Percentiles rank a stretch among this genome's conserved stretches.
These are phyloP conservation scores for Drosophila flavopinicola DNA, from an alignment of 2,888 invertebrate genomes.

Conservation along the genomic window DNA sequence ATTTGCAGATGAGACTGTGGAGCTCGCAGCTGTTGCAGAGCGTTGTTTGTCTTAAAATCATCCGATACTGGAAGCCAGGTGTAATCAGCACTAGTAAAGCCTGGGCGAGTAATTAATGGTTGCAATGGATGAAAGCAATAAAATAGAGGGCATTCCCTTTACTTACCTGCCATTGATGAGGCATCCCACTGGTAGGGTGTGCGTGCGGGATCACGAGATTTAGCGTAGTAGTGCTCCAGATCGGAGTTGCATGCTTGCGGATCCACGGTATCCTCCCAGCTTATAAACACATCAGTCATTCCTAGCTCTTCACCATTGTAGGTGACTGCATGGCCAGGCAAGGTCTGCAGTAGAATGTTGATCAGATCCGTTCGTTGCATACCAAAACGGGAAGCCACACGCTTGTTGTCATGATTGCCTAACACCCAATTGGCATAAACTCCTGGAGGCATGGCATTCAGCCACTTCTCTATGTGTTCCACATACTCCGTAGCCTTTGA, in stretches of 20 bases:
- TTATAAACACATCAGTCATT: constrained; percentile 86
- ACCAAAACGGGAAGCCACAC: constrained; percentile 89
- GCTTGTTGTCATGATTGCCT: constrained; percentile 91
- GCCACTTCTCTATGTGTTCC: constrained; percentile 86
- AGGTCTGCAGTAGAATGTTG: constrained; percentile 91
- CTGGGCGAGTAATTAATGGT: constrained; percentile 34
- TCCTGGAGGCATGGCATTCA: constrained; percentile 86
- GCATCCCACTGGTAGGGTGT: constrained; percentile 88
- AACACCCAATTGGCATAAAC: constrained; percentile 88
- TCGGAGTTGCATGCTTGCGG: constrained; percentile 86
- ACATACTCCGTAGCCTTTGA: constrained; percentile 81
- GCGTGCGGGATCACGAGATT: constrained; percentile 86
- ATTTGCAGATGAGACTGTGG: constrained; percentile 87
- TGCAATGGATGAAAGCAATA: background rate
- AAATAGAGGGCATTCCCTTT: rapidly evolving
- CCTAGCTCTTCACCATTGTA: constrained; percentile 93
- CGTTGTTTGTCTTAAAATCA: constrained; percentile 87
- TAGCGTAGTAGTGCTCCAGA: constrained; percentile 81
- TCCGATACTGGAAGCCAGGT: constrained; percentile 90
- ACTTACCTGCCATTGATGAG: constrained; percentile 82
- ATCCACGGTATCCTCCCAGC: constrained; percentile 86
- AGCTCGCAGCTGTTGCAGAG: constrained; percentile 85
- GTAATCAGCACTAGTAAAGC: constrained; percentile 78
- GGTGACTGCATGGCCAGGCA: constrained; percentile 93
- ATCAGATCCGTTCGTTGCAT: constrained; percentile 89